These are phyloP conservation scores for Podarcis lilfordi DNA, from an alignment of 2,797 vertebrate species.

Conservation along the genomic window DNA sequence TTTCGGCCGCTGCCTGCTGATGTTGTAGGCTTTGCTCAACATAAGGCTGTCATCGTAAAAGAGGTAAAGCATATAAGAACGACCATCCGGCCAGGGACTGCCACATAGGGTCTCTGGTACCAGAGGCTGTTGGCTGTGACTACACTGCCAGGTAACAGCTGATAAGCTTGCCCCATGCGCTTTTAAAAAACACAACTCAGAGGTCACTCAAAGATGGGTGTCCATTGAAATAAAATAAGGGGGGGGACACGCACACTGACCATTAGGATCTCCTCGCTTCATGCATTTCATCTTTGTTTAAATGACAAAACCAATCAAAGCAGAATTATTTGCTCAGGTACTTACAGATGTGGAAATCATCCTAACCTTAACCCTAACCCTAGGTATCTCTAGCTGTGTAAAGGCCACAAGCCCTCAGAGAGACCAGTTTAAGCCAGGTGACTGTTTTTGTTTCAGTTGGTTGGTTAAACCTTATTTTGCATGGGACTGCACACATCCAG, in stretches of 20 bases:
- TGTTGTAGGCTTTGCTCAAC: not conserved
- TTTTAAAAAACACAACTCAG: not conserved
- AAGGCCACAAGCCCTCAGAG: not conserved
- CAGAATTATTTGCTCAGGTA: not conserved
- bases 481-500: not conserved
- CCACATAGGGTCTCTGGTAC: not conserved
- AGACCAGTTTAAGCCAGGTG: not conserved
- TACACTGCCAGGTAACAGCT: not conserved
- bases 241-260: not conserved
- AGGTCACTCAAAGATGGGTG: not conserved
- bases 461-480: not conserved
- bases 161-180: not conserved
- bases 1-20: constrained; percentile 36
- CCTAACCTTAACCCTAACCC: too few species aligned
- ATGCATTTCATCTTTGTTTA: not conserved
- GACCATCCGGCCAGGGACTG: not conserved
- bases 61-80: not conserved
- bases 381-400: not conserved
- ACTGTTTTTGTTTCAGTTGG: not conserved
- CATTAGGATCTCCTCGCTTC: not conserved
- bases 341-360: too few species aligned
- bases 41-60: constrained; percentile 26
- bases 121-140: not conserved
- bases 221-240: not conserved
- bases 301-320: not conserved